Evolutionary conservation across 2,797 vertebrate species (phyloP), one percentile per base, ranked within the genome.

Genomic region (Coregonus sp.): DNA sequence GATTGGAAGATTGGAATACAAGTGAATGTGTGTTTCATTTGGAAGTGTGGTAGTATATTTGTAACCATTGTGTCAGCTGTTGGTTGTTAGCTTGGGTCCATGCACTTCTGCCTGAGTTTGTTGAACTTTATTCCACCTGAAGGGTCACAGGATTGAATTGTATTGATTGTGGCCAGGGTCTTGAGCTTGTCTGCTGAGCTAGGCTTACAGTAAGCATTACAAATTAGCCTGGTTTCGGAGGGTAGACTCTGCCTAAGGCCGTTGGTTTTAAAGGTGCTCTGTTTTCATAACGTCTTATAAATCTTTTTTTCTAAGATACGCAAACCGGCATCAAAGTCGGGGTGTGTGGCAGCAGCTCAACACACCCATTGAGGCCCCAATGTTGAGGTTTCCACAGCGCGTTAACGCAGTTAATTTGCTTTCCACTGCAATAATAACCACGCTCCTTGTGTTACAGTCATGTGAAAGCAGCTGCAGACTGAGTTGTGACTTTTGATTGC

Each of bases 391-490:
- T 82, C 65, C 9, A n/a, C 70, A 81, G 70, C 72, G 54, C 77
- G 77, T 85, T 87, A 73, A 77, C 73, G 59, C 63, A 75, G 25
- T 79, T 83, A 54, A 87, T 86, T 89, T 82, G 70, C 81, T 87
- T 87, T 85, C 82, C 61, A 73, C 74, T 81, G 20, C 78, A 81
- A 78, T 78, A 85, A 78, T 79, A 86, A 59, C 73, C n/a, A 69
- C 4, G 76, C 54, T 77, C 84, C 81, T 84, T 85, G 40, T 25
- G 54, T 82, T 82, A 47, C 86, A 88, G 87, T 87, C 89, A 85
- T 71, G 69, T 74, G 70, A 76, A 80, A 86, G 74, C 87, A 91
- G 86, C 88, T 92, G 90, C 70, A n/a, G 70, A 67, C 50, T 12
- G 29, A 70, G 65, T 71, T 79, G 67, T 75, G 40, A 50, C 66